These are phyloP conservation scores for Dermatophagoides farinae DNA, from an alignment of 1,140 invertebrate genomes.

Conservation along the genomic window DNA sequence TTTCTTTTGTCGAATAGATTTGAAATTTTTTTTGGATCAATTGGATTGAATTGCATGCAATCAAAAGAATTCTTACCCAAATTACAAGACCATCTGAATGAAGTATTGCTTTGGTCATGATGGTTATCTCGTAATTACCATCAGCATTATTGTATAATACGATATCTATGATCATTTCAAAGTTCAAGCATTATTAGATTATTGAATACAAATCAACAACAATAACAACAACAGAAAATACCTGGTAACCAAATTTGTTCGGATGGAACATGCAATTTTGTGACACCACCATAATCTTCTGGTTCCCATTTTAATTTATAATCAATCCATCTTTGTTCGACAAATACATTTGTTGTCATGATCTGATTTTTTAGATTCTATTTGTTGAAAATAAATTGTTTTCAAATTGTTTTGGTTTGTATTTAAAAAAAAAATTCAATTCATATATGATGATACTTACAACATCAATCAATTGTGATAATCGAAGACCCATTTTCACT, in stretches of 20 bases:
- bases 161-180: conserved; percentile 38
- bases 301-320: conserved; percentile 87
- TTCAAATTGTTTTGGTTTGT: conserved; percentile 6
- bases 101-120: conserved; percentile 79
- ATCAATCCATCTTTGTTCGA: conserved; percentile 72
- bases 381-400: conserved; percentile 6
- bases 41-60: not conserved
- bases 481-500: conserved; percentile 80
- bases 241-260: conserved; percentile 78
- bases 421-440: not conserved
- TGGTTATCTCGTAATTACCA: conserved; percentile 88
- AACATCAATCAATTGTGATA: conserved; percentile 94
- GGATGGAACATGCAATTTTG: conserved; percentile 78
- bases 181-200: no score
- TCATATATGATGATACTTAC: conserved; percentile 42
- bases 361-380: conserved; percentile 28
- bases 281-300: conserved; percentile 70
- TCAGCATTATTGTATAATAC: conserved; percentile 83
- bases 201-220: not conserved
- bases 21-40: not conserved
- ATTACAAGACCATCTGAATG: conserved; percentile 28
- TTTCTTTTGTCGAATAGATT: conserved; percentile 38
- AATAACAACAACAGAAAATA: not conserved
- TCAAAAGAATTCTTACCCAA: not conserved
- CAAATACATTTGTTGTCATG: conserved; percentile 29